Evolutionary conservation across 2,888 invertebrate species (phyloP).

Genomic region (Amblyteles armatorius): DNA sequence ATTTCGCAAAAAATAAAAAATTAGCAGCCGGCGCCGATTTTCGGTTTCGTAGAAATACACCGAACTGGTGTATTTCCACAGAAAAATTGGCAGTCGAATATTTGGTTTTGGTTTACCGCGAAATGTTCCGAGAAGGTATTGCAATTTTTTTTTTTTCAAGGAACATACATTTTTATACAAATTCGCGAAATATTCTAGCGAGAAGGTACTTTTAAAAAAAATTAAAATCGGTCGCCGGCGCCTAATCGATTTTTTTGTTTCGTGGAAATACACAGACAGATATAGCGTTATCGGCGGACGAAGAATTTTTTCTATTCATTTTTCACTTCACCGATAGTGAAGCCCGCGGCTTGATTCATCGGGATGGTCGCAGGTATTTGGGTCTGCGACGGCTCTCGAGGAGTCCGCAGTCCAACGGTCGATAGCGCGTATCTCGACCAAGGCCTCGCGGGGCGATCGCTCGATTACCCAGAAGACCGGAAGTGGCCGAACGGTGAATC

Average conservation of each 20-base stretch:
- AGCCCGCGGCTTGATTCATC: conserved; percentile 9
- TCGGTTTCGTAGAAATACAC: too few species aligned
- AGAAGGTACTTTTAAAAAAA: neutral
- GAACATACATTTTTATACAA: too few species aligned
- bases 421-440: conserved; percentile 49
- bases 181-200: neutral
- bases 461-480: conserved; percentile 57
- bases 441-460: conserved; percentile 1
- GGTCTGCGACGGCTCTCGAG: neutral
- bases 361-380: neutral
- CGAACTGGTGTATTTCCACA: too few species aligned
- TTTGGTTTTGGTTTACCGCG: too few species aligned
- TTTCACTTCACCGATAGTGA: neutral
- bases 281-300: conserved; percentile 1
- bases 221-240: neutral
- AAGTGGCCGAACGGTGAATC: conserved; percentile 44
- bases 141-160: too few species aligned
- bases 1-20: too few species aligned
- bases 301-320: neutral
- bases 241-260: neutral
- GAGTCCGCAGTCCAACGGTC: conserved; percentile 29
- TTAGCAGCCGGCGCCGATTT: too few species aligned
- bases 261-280: neutral
- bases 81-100: too few species aligned
- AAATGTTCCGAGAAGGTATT: too few species aligned